Base-by-base conservation (phyloP, 2,113 vertebrate species). In the Prolemur simus region DNA sequence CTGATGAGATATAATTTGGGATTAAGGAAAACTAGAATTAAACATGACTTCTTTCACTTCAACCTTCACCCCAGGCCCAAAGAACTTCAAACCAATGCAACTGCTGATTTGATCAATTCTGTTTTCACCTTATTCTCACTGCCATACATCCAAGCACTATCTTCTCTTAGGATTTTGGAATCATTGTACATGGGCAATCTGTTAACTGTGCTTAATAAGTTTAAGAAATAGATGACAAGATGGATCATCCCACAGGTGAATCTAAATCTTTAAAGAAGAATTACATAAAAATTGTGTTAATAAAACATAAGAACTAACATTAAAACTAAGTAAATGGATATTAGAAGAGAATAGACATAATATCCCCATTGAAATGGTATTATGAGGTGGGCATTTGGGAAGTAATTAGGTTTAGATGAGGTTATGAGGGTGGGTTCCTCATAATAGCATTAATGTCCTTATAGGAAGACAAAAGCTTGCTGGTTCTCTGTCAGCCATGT, bases 1-100 rank as follows among this genome's bases (percentile, higher is more conserved):
- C 21, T 52, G 18, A 71, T 71, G 58, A 93, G 8, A 29, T 27
- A 6, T 49, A 68, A 60, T 3, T 5, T 49, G 73, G 12, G 5
- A 66, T 8, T 64, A 92, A 2, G 4, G 5, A 0, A 32, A 88
- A 45, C 0, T 54, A 49, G 6, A 52, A 47, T n/a, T 52, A 69
- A 8, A 58, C 7, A 14, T 21, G 15, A 42, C 3, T 42, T 18
- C 5, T 25, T 58, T 34, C 17, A 14, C 18, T 37, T 87, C 7
- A 37, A 2, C 10, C n/a, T 1, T 4, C 3, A 84, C 5, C 74
- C 23, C 54, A 47, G 4, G 6, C 0, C 2, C 6, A 74, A 60
- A 74, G 21, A 27, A 74, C 23, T 60, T 47, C 8, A 88, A 77
- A 64, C 11, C 49, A 66, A 15, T 18, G 21, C 25, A 69, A 0